Evolutionary conservation across 2,888 invertebrate species (phyloP).

Genomic region (Macrosoma leucophasiata): DNA sequence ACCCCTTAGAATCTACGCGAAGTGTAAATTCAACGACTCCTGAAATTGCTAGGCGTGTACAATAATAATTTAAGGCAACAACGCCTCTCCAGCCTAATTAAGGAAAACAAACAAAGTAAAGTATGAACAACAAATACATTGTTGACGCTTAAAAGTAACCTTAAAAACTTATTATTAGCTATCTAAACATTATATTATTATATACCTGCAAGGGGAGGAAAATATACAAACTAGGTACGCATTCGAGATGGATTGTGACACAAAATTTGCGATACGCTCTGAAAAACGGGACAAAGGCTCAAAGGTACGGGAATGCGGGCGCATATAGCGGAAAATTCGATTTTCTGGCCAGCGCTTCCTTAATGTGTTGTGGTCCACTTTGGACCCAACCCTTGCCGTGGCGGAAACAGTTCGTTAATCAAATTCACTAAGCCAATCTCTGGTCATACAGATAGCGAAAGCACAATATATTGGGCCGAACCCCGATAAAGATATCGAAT

Average conservation of each 20-base stretch:
- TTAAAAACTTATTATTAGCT: too few relatives aligned
- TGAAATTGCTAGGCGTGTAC: conserved; percentile 33
- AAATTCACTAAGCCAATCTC: conserved; percentile 64
- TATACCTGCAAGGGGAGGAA: too few relatives aligned
- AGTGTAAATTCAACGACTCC: conserved; percentile 37
- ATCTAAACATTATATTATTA: too few relatives aligned
- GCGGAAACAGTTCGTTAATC: conserved; percentile 58
- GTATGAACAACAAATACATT: too few relatives aligned
- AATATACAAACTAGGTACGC: too few relatives aligned
- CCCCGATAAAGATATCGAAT: conserved; percentile 38
- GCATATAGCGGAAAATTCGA: conserved; percentile 67
- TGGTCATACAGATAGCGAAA: conserved; percentile 53
- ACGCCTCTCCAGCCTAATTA: too few relatives aligned
- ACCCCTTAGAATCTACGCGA: conserved; percentile 41
- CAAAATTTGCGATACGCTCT: conserved; percentile 53
- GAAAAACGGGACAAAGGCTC: conserved; percentile 51
- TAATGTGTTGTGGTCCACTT: conserved; percentile 51
- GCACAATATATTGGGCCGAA: conserved; percentile 49
- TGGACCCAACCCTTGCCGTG: conserved; percentile 60
- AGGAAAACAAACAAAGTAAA: too few relatives aligned
- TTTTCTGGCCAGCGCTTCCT: conserved; percentile 62
- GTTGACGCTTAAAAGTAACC: too few relatives aligned
- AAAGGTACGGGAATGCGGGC: conserved; percentile 39
- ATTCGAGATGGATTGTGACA: conserved; percentile 24
- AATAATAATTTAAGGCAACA: too few relatives aligned